Conservation (phyloP, 2,888 invertebrate genomes). For the Synergus umbraculus region DNA sequence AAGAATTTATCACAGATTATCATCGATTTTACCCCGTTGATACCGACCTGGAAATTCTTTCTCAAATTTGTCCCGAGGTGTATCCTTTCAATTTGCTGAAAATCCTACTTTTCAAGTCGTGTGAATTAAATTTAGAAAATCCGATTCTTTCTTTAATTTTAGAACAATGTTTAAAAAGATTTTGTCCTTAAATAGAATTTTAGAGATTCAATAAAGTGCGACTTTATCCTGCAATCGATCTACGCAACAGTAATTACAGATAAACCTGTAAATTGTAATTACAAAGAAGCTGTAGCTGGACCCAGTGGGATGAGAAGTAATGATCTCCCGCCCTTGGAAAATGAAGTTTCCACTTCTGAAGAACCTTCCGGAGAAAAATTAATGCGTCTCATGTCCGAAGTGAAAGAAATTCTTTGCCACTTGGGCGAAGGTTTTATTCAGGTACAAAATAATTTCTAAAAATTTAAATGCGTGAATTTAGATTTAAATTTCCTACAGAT, state of each 20-base stretch:
- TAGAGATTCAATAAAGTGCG: conserved; percentile 80
- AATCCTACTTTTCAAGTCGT: neutral
- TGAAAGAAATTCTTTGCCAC: conserved; percentile 88
- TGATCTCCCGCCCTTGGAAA: conserved; percentile 5
- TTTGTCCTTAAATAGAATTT: conserved; percentile 59
- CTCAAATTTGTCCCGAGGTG: conserved; percentile 83
- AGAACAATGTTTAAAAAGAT: neutral
- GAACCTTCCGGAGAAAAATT: conserved; percentile 69
- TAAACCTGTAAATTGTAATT: conserved; percentile 21
- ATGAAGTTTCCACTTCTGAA: conserved; percentile 30
- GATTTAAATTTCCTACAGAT: neutral
- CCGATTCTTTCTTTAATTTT: neutral
- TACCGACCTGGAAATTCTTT: conserved; percentile 83
- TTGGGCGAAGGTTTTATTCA: conserved; percentile 86
- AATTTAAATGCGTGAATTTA: neutral
- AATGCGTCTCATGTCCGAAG: conserved; percentile 80
- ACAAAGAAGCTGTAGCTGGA: conserved; percentile 57
- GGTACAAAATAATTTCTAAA: conserved; percentile 68
- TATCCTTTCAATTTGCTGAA: conserved; percentile 78
- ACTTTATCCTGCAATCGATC: conserved; percentile 59
- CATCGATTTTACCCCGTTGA: conserved; percentile 83
- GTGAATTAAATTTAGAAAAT: neutral
- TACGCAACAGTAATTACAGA: conserved; percentile 47
- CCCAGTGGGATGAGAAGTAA: conserved; percentile 49
- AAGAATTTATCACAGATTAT: conserved; percentile 84